Base-by-base conservation (phyloP, 2,888 invertebrate genomes). In the Eilema sororculum region DNA sequence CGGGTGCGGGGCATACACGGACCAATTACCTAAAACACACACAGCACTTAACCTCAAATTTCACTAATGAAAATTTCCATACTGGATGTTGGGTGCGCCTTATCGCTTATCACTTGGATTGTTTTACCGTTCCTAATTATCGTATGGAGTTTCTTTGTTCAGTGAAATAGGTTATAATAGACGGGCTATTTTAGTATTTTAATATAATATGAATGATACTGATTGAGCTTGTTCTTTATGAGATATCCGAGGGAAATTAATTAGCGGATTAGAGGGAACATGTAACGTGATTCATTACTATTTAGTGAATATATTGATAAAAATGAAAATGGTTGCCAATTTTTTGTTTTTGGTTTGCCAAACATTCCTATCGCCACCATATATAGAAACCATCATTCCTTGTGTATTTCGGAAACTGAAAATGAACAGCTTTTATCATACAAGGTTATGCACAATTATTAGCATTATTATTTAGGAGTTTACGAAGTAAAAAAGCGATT, bases 31-130 rank as follows among this genome's bases (percentile, higher is more conserved):
- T 89, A 91, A 90, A 93, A 90, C 91, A 93, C 92, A 93, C 93
- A 93, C 89, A 59, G 87, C 91, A 88, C 90, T 91, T 92, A 91
- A 91, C 92, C 93, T 92, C 91, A 89, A 93, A 92, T 91, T 92
- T 91, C 85, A 90, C 92, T 94, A 94, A 94, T 95, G 94, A 94
- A 94, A 91, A 92, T 92, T 92, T 90, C 90, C 90, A 89, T 90
- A 86, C 84, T 78, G 80, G 78, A 82, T 78, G 85, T 72, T 78
- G 90, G 94, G 92, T 87, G 91, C 93, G 90, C 93, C 95, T 93
- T 94, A 93, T 94, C 94, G 89, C 79, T 84, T 91, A 93, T 94
- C 93, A 89, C 86, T 73, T 83, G 88, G 91, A 92, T 93, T 91
- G 92, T 89, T 88, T 89, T 87, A 82, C 81, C 79, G 88, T 90